Conservation (phyloP, 1,140 invertebrate species). For the Drosophila subobscura region DNA sequence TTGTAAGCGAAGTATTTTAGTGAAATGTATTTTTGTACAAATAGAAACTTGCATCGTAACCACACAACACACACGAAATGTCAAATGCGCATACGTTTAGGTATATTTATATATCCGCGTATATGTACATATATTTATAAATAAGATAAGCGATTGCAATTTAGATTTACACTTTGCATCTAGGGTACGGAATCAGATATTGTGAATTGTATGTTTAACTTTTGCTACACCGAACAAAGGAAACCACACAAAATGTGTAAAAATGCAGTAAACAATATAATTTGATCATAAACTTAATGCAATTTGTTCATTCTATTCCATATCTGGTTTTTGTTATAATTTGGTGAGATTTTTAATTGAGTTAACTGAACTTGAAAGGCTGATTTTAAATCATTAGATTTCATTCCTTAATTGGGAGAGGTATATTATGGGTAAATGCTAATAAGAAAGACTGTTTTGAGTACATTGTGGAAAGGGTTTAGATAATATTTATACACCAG, state of each 20-base stretch:
- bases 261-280: constrained; percentile 53
- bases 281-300: constrained; percentile 27
- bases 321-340: not conserved
- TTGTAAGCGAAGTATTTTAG: constrained; percentile 77
- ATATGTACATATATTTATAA: constrained; percentile 43
- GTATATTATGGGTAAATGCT: no score
- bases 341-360: no score
- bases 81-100: constrained; percentile 8
- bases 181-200: constrained; percentile 20
- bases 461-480: no score
- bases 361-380: no score
- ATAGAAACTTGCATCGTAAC: constrained; percentile 8
- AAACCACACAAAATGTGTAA: constrained; percentile 25
- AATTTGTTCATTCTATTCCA: not conserved
- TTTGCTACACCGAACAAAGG: constrained; percentile 60
- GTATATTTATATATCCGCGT: constrained; percentile 13
- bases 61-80: constrained; percentile 1
- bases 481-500: no score
- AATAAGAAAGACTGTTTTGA: no score
- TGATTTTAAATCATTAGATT: no score
- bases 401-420: no score
- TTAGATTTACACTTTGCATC: constrained; percentile 22
- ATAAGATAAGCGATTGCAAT: constrained; percentile 47
- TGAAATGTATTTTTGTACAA: constrained; percentile 81
- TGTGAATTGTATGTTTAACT: constrained; percentile 54